phyloP scores from a whole-genome alignment of 2,797 vertebrate species.

The Oryzias sinensis region DNA sequence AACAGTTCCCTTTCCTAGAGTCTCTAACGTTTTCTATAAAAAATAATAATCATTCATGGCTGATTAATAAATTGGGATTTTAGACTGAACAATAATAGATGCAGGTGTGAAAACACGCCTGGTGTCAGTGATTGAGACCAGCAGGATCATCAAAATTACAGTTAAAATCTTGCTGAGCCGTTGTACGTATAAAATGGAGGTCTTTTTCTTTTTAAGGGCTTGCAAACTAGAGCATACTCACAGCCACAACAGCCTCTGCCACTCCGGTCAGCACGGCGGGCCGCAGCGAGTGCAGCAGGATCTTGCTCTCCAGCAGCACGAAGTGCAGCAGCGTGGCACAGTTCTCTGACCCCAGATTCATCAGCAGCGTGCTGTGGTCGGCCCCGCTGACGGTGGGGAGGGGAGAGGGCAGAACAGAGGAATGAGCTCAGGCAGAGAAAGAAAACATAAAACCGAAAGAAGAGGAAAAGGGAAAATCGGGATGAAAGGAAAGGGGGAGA shows the following conservation, averaged over 20 bases:
- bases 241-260: constrained; percentile 95
- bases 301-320: constrained; percentile 92
- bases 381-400: constrained; percentile 82
- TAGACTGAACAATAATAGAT: too few relatives aligned
- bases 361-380: constrained; percentile 91
- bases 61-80: too few relatives aligned
- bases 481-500: not conserved
- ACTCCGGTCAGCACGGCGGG: constrained; percentile 95
- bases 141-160: too few relatives aligned
- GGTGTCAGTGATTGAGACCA: too few relatives aligned
- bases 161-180: too few relatives aligned
- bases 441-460: constrained; percentile 1
- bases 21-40: too few relatives aligned
- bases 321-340: constrained; percentile 92
- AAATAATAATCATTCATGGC: too few relatives aligned
- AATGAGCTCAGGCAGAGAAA: constrained; percentile 4
- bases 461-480: not conserved
- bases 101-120: too few relatives aligned
- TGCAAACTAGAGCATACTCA: constrained; percentile 73
- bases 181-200: not conserved
- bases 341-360: constrained; percentile 95
- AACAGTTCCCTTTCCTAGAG: too few relatives aligned
- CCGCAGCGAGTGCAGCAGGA: constrained; percentile 94
- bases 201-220: not conserved
- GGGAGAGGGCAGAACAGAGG: not conserved